These are phyloP conservation scores for Bambusicola thoracicus DNA, from an alignment of 2,113 vertebrate genomes.

Conservation along the genomic window DNA sequence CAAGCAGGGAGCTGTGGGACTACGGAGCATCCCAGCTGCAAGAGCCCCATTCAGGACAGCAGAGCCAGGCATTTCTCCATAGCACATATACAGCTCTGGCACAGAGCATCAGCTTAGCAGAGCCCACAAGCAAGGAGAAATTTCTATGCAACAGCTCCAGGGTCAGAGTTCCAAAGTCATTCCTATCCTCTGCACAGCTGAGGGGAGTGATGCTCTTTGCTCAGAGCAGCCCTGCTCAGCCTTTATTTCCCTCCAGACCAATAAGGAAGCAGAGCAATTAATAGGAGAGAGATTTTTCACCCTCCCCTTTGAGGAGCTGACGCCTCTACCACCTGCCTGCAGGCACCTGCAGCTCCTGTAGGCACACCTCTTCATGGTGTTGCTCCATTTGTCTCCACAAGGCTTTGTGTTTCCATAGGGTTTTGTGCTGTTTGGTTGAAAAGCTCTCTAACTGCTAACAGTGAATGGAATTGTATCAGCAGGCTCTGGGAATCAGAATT, in stretches of 20 bases:
- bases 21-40: not conserved
- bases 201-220: not conserved
- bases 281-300: constrained; percentile 38
- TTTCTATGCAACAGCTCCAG: not conserved
- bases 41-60: not conserved
- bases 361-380: not conserved
- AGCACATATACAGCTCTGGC: not conserved
- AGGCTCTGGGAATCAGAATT: not conserved
- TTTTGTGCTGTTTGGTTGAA: not conserved
- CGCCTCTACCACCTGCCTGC: not conserved
- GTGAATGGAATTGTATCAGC: not conserved
- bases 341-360: not conserved
- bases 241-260: constrained; percentile 15
- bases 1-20: not conserved
- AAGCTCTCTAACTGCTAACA: not conserved
- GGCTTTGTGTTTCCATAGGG: too few relatives aligned
- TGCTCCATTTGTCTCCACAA: not conserved
- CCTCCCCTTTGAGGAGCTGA: not conserved
- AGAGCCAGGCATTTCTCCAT: not conserved
- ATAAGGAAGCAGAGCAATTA: constrained; percentile 57
- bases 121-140: not conserved
- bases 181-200: not conserved
- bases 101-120: not conserved
- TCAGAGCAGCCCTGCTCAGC: not conserved
- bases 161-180: not conserved